Percentiles rank a stretch among this genome's conserved stretches.
phyloP scores from a whole-genome alignment of 2,888 invertebrate species.

The Lypha dubia region DNA sequence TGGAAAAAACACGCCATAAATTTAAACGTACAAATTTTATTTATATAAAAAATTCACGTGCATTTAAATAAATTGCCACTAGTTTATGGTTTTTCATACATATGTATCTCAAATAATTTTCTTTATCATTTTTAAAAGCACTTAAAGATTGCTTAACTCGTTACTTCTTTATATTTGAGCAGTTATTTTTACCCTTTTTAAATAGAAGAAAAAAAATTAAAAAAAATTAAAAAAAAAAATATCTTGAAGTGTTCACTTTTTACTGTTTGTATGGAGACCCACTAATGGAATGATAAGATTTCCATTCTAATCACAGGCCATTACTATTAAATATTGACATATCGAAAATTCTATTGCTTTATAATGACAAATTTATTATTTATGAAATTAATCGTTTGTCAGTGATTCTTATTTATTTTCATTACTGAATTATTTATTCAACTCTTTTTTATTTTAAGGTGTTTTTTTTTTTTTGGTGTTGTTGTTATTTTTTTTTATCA shows the following conservation, averaged over 20 bases:
- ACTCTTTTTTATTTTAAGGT: conserved; percentile 54
- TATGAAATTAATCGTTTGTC: conserved; percentile 63
- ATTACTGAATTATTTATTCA: conserved; percentile 62
- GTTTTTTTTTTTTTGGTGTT: no score
- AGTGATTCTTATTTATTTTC: conserved; percentile 55
- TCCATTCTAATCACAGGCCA: conserved; percentile 70
- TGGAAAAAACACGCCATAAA: no score
- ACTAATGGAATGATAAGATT: conserved; percentile 70
- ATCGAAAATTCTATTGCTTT: conserved; percentile 74
- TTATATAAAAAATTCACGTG: background rate
- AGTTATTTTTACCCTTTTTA: conserved; percentile 17
- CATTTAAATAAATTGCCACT: conserved; percentile 34
- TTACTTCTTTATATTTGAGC: conserved; percentile 19
- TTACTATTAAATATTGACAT: conserved; percentile 74
- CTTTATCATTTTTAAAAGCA: conserved; percentile 46
- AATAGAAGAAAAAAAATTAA: background rate
- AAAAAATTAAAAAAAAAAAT: background rate
- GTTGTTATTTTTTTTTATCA: no score
- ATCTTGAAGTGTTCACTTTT: conserved; percentile 29
- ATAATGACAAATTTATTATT: conserved; percentile 74
- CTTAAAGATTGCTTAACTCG: conserved; percentile 44
- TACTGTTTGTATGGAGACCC: conserved; percentile 32
- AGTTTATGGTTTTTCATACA: conserved; percentile 20
- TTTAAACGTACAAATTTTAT: no score
- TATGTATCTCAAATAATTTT: conserved; percentile 32